Conservation (phyloP, 2,888 invertebrate genomes). For the Microplitis deprimator region DNA sequence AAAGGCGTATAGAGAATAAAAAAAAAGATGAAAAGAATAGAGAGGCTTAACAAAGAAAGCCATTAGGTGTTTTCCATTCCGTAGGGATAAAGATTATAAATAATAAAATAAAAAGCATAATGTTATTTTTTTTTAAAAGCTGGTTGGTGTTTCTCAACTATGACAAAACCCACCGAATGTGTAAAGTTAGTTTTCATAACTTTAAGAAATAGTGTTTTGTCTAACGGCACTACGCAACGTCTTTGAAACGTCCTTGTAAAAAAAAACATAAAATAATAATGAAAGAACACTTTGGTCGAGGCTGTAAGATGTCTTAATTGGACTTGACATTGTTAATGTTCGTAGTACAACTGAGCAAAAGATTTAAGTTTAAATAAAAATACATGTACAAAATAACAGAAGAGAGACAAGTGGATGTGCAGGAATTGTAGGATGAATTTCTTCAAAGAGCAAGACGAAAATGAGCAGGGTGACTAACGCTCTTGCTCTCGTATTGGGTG, state of each 20-base stretch:
- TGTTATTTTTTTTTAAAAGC: too few species aligned
- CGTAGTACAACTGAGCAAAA: too few species aligned
- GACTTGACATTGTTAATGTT: background rate
- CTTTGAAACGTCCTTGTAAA: too few species aligned
- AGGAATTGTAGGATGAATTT: background rate
- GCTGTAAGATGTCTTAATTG: background rate
- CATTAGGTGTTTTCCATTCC: constrained; percentile 51
- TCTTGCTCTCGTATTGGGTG: background rate
- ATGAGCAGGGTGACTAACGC: background rate
- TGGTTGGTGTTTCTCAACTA: too few species aligned
- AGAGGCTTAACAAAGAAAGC: constrained; percentile 58
- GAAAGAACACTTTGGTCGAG: too few species aligned
- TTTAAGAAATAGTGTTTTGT: too few species aligned
- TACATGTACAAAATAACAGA: background rate
- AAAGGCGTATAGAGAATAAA: constrained; percentile 33
- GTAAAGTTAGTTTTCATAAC: too few species aligned
- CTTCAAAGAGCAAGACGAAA: background rate
- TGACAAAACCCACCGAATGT: too few species aligned
- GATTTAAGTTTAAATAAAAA: background rate
- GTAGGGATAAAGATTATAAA: background rate
- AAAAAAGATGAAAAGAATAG: constrained; percentile 11
- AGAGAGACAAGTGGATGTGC: background rate
- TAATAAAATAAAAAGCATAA: too few species aligned
- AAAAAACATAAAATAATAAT: too few species aligned
- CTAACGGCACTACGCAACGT: too few species aligned